Conservation (phyloP, 2,797 vertebrate genomes). For the Ataeniobius toweri region DNA sequence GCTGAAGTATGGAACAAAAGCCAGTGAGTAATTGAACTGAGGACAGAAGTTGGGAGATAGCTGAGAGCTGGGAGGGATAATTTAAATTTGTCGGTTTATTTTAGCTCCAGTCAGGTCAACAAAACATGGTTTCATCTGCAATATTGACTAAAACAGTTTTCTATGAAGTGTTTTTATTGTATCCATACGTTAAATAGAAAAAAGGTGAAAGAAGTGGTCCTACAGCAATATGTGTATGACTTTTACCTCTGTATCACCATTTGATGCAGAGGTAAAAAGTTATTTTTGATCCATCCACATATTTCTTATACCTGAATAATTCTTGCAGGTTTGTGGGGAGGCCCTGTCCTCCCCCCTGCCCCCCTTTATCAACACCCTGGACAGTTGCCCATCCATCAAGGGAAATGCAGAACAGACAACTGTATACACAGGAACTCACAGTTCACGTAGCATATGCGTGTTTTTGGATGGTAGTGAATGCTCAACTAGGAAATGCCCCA, state of each 20-base stretch:
- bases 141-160: neutral
- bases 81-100: constrained; percentile 37
- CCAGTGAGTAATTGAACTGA: constrained; percentile 40
- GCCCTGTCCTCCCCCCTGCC: no score
- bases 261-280: no score
- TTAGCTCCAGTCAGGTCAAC: constrained; percentile 29
- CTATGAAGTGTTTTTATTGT: neutral
- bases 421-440: neutral
- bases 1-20: constrained; percentile 53
- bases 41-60: constrained; percentile 34
- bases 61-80: constrained; percentile 41
- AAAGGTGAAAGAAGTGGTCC: neutral
- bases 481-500: neutral
- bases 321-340: no score
- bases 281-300: no score
- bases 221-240: neutral
- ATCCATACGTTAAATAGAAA: neutral
- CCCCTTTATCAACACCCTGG: no score
- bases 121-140: neutral
- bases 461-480: neutral
- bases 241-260: neutral
- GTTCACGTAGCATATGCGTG: neutral
- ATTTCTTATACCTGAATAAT: no score
- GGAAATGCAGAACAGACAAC: neutral
- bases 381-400: neutral